Evolutionary conservation across 2,113 vertebrate species (phyloP).

Genomic region (Eidolon helvum): DNA sequence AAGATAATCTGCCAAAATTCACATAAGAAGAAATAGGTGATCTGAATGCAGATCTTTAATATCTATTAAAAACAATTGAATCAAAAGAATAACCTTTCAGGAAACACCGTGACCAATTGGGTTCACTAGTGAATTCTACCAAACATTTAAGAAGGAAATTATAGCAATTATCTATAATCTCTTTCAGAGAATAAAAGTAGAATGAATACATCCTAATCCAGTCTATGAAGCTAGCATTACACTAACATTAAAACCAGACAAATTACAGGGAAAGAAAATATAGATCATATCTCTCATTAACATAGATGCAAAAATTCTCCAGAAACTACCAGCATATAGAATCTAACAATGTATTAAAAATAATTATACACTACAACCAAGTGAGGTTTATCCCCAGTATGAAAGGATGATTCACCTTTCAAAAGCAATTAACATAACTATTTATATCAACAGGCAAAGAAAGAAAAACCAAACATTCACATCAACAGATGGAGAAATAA

Average conservation of each 20-base stretch:
- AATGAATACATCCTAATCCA: background rate
- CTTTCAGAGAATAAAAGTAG: background rate
- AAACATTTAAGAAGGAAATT: background rate
- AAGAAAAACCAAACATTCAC: background rate
- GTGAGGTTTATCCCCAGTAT: no score
- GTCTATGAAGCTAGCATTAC: background rate
- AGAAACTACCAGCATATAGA: no score
- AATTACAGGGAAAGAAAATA: background rate
- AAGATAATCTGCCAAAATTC: background rate
- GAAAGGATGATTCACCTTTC: no score
- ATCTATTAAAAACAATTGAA: background rate
- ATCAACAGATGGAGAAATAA: background rate
- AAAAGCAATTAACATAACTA: background rate
- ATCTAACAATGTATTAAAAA: no score
- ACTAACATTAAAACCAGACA: background rate
- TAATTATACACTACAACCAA: no score
- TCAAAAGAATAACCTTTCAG: background rate
- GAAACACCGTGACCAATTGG: background rate
- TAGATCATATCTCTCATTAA: no score
- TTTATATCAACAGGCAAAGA: background rate
- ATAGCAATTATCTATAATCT: background rate
- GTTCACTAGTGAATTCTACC: background rate
- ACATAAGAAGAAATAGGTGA: background rate
- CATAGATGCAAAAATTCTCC: no score
- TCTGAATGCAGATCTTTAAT: background rate